Evolutionary conservation across 2,888 invertebrate genomes (phyloP).

Genomic region (Lasius fuliginosus): DNA sequence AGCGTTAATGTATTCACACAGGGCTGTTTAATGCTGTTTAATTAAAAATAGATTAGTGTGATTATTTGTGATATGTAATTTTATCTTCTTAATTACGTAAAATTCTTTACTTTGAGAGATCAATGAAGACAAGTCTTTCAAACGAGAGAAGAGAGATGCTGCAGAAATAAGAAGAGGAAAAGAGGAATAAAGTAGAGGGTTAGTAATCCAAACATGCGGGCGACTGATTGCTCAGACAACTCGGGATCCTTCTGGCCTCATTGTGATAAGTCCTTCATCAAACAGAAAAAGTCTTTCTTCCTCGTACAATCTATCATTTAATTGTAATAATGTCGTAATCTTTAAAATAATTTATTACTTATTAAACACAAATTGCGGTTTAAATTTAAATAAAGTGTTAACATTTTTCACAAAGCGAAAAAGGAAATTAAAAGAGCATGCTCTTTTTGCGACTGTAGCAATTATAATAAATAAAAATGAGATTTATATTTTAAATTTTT

Average conservation of each 20-base stretch:
- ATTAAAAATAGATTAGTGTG: not conserved
- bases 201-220: conserved; percentile 74
- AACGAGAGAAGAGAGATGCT: conserved; percentile 16
- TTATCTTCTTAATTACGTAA: conserved; percentile 23
- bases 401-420: not conserved
- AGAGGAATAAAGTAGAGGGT: conserved; percentile 53
- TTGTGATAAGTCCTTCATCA: conserved; percentile 43
- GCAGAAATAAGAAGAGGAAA: conserved; percentile 38
- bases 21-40: not conserved
- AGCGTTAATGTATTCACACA: not conserved
- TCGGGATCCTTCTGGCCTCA: conserved; percentile 54
- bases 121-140: conserved; percentile 35
- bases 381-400: not conserved
- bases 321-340: conserved; percentile 30
- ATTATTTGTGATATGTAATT: not conserved
- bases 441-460: not conserved
- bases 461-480: not conserved
- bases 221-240: conserved; percentile 71
- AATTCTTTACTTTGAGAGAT: conserved; percentile 35
- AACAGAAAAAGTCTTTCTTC: conserved; percentile 26
- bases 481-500: not conserved
- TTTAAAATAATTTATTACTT: not conserved
- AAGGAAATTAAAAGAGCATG: not conserved
- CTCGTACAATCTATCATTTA: not conserved
- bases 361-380: not conserved